A percentile compares a stretch with the other conserved stretches of the same genome.
These are phyloP conservation scores for Acronicta leporina DNA, from an alignment of 2,888 invertebrate genomes.

Conservation along the genomic window DNA sequence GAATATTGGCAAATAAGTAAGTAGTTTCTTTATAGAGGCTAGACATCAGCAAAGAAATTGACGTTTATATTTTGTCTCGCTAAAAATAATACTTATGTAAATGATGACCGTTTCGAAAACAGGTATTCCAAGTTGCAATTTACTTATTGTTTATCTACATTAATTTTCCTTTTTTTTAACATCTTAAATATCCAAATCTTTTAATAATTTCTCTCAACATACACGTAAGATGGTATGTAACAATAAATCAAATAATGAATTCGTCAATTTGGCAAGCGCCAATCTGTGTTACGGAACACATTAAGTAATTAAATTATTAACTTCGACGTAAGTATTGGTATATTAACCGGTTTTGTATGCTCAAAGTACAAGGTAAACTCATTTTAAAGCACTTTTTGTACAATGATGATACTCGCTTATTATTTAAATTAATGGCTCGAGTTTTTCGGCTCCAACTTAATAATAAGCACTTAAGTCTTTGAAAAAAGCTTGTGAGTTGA, in stretches of 20 bases:
- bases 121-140: too few relatives aligned
- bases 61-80: too few relatives aligned
- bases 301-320: conserved; percentile 43
- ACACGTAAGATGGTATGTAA: background rate
- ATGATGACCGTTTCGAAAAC: too few relatives aligned
- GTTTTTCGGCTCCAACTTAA: conserved; percentile 9
- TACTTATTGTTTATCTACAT: too few relatives aligned
- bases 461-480: conserved; percentile 2
- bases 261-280: background rate
- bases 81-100: too few relatives aligned
- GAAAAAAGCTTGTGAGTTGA: background rate
- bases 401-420: conserved; percentile 14
- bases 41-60: too few relatives aligned
- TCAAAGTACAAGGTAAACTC: conserved; percentile 39
- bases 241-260: too few relatives aligned
- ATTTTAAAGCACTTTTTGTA: conserved; percentile 15
- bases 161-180: too few relatives aligned
- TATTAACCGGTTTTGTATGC: conserved; percentile 34
- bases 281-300: conserved; percentile 22
- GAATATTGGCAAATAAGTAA: too few relatives aligned
- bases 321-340: conserved; percentile 19
- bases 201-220: too few relatives aligned
- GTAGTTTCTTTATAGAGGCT: too few relatives aligned
- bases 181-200: too few relatives aligned
- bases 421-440: conserved; percentile 24